phyloP scores from a whole-genome alignment of 2,797 vertebrate genomes.

The Morelia viridis region DNA sequence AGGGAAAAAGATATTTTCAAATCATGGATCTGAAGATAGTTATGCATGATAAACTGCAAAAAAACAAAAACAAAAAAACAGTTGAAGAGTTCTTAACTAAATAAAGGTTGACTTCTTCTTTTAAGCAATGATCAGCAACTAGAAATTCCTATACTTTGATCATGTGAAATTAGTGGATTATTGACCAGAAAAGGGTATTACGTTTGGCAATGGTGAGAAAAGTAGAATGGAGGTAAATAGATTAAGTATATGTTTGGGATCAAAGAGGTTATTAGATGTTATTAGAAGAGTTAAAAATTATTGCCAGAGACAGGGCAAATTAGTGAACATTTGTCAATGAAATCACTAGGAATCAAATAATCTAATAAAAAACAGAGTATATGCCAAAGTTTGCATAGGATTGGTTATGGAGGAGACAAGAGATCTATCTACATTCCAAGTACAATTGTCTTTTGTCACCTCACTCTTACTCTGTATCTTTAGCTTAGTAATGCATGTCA shows the following conservation, averaged over 20 bases:
- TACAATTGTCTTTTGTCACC: neutral
- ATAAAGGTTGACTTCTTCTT: too few species aligned
- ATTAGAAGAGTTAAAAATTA: neutral
- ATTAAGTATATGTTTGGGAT: neutral
- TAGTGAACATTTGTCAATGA: neutral
- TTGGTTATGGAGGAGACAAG: neutral
- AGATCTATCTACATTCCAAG: neutral
- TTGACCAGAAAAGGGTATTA: too few species aligned
- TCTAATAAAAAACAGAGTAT: neutral
- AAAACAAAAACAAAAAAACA: too few species aligned
- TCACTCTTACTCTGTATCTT: neutral
- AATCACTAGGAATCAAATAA: neutral
- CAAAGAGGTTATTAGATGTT: neutral
- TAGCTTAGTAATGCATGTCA: neutral
- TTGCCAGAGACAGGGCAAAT: neutral
- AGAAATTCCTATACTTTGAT: too few species aligned
- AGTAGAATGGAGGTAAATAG: neutral
- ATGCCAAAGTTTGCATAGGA: neutral
- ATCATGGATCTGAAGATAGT: too few species aligned
- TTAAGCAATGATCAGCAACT: too few species aligned
- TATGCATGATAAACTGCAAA: too few species aligned
- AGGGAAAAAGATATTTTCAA: too few species aligned
- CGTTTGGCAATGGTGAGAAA: neutral
- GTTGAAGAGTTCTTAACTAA: too few species aligned
- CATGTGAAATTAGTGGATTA: too few species aligned